Percentiles rank a stretch among this genome's conserved stretches.
Evolutionary conservation across 2,888 invertebrate species (phyloP).

Genomic region (Scaptomyza cyrtandrae): DNA sequence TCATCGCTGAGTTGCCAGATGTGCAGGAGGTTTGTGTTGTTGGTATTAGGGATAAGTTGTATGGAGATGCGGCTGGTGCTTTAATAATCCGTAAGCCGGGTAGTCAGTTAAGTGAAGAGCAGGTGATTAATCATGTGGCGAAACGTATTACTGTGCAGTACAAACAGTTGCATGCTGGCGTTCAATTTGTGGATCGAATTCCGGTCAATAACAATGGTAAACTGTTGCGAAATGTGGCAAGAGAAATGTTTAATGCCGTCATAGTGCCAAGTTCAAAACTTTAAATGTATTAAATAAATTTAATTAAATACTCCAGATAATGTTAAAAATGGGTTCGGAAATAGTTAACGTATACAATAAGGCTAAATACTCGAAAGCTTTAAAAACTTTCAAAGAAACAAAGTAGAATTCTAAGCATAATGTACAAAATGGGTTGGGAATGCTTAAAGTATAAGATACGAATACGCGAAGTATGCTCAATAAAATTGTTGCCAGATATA

Average conservation of each 20-base stretch:
- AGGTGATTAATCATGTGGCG: conserved; percentile 44
- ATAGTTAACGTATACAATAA: too few relatives aligned
- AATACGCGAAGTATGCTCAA: too few relatives aligned
- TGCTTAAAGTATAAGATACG: too few relatives aligned
- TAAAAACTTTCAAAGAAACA: too few relatives aligned
- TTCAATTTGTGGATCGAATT: conserved; percentile 62
- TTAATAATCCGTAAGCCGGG: conserved; percentile 47
- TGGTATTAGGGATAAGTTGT: conserved; percentile 60
- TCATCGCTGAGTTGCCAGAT: conserved; percentile 61
- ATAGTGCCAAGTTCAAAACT: conserved; percentile 23
- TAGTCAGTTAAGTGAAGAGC: conserved; percentile 38
- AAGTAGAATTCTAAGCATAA: too few relatives aligned
- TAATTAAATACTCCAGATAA: too few relatives aligned
- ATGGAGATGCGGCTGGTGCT: conserved; percentile 71
- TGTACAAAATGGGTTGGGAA: background rate
- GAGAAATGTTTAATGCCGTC: conserved; percentile 27
- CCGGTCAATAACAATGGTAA: conserved; percentile 70
- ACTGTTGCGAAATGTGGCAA: conserved; percentile 46
- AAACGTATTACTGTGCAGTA: conserved; percentile 32
- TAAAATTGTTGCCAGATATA: background rate
- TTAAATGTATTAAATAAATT: too few relatives aligned
- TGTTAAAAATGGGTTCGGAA: too few relatives aligned
- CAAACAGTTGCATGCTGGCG: conserved; percentile 73
- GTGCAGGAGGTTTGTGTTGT: conserved; percentile 72
- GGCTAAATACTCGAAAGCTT: too few relatives aligned